Evolutionary conservation across 2,797 vertebrate genomes (phyloP).

Genomic region (Taenioides sp.): DNA sequence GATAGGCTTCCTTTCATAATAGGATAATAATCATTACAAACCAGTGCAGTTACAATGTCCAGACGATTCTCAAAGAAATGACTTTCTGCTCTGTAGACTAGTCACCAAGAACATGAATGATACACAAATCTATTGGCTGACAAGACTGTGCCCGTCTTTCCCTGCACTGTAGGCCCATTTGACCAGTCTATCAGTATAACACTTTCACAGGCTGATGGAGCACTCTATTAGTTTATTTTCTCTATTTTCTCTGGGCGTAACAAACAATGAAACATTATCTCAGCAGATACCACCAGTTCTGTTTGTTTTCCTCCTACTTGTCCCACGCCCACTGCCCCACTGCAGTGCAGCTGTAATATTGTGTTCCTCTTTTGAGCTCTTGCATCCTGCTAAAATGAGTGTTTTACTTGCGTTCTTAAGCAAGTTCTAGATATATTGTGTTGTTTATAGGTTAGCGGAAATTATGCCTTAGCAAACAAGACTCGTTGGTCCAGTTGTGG

Average conservation of each 20-base stretch:
- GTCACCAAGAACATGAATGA: background rate
- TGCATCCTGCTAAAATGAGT: slow-evolving; percentile 44
- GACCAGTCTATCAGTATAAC: too few species aligned
- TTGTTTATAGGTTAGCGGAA: background rate
- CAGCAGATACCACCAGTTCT: slow-evolving; percentile 18
- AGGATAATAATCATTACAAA: background rate
- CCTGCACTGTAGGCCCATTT: background rate
- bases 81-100: background rate
- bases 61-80: background rate
- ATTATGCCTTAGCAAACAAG: background rate
- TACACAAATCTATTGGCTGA: background rate
- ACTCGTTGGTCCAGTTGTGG: background rate
- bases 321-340: slow-evolving; percentile 61
- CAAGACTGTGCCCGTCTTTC: background rate
- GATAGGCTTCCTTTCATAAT: background rate
- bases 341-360: slow-evolving; percentile 64
- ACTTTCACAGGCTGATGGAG: slow-evolving; percentile 11
- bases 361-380: slow-evolving; percentile 68
- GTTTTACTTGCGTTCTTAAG: slow-evolving; percentile 19
- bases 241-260: background rate
- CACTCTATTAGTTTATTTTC: slow-evolving; percentile 29
- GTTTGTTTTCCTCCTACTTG: slow-evolving; percentile 68
- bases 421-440: background rate
- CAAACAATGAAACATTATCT: slow-evolving; percentile 14
- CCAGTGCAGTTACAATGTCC: background rate